Percentiles rank a stretch among this genome's conserved stretches.
Evolutionary conservation across 2,888 invertebrate genomes (phyloP).

Genomic region (Pachymerium ferrugineum): DNA sequence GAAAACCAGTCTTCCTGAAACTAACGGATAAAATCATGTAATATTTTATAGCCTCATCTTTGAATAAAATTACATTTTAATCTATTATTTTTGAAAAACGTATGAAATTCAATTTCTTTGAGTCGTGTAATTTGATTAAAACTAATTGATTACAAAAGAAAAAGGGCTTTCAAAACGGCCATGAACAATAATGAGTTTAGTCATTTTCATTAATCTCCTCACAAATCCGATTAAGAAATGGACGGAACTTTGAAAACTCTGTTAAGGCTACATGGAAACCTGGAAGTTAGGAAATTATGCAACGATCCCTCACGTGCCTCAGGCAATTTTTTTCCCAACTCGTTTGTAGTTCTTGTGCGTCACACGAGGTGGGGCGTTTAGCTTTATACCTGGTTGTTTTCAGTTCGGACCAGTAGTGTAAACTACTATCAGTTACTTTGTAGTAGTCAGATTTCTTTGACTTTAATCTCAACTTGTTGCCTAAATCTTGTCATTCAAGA

Average conservation of each 20-base stretch:
- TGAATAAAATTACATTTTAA: too few species aligned
- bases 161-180: background rate
- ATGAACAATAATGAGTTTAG: background rate
- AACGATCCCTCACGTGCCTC: background rate
- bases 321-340: background rate
- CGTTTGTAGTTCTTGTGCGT: background rate
- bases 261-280: background rate
- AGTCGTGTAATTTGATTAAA: too few species aligned
- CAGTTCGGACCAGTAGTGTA: background rate
- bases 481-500: too few species aligned
- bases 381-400: background rate
- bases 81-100: too few species aligned
- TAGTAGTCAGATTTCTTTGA: too few species aligned
- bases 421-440: too few species aligned
- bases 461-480: too few species aligned
- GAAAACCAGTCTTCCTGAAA: too few species aligned
- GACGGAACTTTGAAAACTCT: background rate
- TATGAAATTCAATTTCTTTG: too few species aligned
- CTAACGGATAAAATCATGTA: too few species aligned
- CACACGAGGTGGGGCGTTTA: background rate
- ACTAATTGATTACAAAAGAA: background rate
- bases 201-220: background rate
- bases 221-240: background rate
- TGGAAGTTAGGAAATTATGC: background rate
- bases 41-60: too few species aligned